These are phyloP conservation scores for Neoaliturus tenellus DNA, from an alignment of 2,888 invertebrate species.

Conservation along the genomic window DNA sequence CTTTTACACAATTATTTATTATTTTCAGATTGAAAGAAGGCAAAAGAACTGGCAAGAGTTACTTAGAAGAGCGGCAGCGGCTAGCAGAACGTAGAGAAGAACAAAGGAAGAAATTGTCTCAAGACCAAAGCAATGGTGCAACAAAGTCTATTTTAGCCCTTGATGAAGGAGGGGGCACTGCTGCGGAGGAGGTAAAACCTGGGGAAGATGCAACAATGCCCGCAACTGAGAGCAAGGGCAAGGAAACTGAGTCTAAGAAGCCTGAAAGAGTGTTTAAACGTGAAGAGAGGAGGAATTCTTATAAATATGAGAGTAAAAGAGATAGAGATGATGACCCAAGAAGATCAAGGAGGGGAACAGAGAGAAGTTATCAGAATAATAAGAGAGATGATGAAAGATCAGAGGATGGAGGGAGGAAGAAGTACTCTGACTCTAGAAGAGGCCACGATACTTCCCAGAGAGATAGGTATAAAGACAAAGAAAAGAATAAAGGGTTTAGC, in stretches of 20 bases:
- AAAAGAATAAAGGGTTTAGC: constrained; percentile 39
- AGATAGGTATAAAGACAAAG: constrained; percentile 49
- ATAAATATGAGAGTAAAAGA: constrained; percentile 18
- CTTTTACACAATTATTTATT: too few species aligned
- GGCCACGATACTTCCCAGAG: constrained; percentile 13
- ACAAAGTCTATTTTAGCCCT: constrained; percentile 41
- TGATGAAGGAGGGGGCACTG: constrained; percentile 12
- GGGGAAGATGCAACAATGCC: neutral
- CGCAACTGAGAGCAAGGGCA: constrained; percentile 1
- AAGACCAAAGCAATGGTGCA: constrained; percentile 62
- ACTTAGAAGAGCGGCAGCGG: constrained; percentile 64
- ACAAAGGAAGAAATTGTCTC: constrained; percentile 57
- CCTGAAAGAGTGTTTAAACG: constrained; percentile 60
- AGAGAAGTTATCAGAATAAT: constrained; percentile 15
- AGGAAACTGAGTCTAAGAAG: constrained; percentile 68
- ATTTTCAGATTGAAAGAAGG: constrained; percentile 60
- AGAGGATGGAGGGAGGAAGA: constrained; percentile 25
- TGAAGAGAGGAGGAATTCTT: constrained; percentile 49
- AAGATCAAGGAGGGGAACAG: constrained; percentile 23
- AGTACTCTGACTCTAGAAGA: constrained; percentile 33
- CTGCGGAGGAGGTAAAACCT: constrained; percentile 33
- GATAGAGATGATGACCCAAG: constrained; percentile 19
- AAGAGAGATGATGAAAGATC: constrained; percentile 45
- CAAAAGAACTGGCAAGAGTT: constrained; percentile 64
- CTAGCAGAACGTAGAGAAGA: constrained; percentile 61